phyloP scores from a whole-genome alignment of 2,113 vertebrate species.

The Procapra przewalskii region DNA sequence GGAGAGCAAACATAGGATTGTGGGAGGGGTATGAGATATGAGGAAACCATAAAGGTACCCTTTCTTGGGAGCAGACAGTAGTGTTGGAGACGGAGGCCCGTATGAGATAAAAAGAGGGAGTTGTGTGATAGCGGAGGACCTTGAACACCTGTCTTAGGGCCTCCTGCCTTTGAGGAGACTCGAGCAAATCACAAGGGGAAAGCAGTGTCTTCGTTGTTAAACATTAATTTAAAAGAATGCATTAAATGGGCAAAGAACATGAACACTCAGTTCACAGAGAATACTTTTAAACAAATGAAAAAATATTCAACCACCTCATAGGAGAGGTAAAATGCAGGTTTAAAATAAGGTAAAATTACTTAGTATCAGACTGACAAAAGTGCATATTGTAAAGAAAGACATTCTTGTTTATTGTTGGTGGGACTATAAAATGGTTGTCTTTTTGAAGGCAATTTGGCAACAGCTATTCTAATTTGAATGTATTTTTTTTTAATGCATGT shows the following conservation, averaged over 20 bases:
- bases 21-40: neutral
- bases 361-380: neutral
- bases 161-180: neutral
- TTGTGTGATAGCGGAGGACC: neutral
- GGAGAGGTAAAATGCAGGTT: neutral
- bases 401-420: conserved; percentile 1
- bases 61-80: neutral
- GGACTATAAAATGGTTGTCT: neutral
- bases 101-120: neutral
- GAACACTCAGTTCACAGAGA: neutral
- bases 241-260: conserved; percentile 10
- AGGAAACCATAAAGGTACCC: neutral
- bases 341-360: neutral
- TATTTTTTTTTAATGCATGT: neutral
- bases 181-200: conserved; percentile 8
- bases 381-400: neutral
- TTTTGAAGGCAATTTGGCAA: neutral
- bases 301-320: neutral
- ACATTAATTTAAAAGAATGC: conserved; percentile 34
- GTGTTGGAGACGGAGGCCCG: too few relatives aligned
- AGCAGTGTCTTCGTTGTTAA: conserved; percentile 14
- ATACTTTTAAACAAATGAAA: conserved; percentile 38
- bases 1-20: neutral
- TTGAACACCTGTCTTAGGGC: neutral
- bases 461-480: neutral